Evolutionary conservation across 2,888 invertebrate genomes (phyloP).

Genomic region (Xestia sexstrigata): DNA sequence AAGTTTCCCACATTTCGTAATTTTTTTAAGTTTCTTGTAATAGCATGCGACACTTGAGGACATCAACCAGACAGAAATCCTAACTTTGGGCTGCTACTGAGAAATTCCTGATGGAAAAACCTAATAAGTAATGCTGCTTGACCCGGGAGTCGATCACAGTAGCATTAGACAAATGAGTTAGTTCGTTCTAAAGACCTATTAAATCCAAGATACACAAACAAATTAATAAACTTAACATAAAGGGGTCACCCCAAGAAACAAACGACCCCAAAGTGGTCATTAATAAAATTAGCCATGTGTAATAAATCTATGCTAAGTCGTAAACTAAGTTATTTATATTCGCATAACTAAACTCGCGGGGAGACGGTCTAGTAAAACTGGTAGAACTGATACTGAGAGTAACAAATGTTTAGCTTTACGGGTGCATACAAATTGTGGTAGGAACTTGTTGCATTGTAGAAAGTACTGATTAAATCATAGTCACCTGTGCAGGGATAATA

Average conservation of each 20-base stretch:
- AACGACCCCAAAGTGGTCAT: constrained; percentile 54
- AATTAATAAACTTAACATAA: constrained; percentile 34
- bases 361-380: constrained; percentile 29
- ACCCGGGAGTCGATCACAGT: neutral
- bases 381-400: constrained; percentile 17
- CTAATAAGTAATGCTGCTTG: neutral
- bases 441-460: constrained; percentile 41
- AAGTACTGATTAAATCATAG: neutral
- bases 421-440: constrained; percentile 15
- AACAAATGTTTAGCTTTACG: constrained; percentile 27
- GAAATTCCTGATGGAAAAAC: neutral
- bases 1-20: neutral
- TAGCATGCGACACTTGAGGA: neutral
- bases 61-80: neutral
- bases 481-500: neutral
- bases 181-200: neutral
- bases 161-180: neutral
- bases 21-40: neutral
- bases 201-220: constrained; percentile 15
- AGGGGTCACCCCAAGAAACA: constrained; percentile 20
- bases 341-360: constrained; percentile 46
- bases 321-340: constrained; percentile 55
- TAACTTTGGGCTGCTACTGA: neutral
- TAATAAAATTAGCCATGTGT: constrained; percentile 58
- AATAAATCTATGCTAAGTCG: constrained; percentile 55